Evolutionary conservation across 2,888 invertebrate species (phyloP).

Genomic region (Cantharis rufa): DNA sequence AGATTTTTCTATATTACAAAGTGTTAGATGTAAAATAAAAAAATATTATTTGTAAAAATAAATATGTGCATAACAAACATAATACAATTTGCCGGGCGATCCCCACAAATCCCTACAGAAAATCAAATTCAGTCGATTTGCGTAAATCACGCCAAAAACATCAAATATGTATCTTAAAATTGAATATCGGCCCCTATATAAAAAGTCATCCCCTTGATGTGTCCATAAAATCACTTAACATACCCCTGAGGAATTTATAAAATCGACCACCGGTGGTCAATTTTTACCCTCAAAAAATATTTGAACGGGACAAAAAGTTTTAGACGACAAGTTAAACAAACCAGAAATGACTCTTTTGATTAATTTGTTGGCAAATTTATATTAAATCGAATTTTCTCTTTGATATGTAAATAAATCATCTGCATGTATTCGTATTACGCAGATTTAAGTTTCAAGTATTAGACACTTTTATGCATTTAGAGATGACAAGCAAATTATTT

Average conservation of each 20-base stretch:
- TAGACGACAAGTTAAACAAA: neutral
- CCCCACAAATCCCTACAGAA: conserved; percentile 10
- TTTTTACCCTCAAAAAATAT: conserved; percentile 28
- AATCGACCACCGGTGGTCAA: conserved; percentile 31
- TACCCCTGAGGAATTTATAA: conserved; percentile 31
- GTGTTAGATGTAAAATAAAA: too few relatives aligned
- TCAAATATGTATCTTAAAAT: conserved; percentile 31
- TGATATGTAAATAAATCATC: neutral
- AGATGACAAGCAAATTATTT: neutral
- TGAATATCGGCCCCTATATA: conserved; percentile 29
- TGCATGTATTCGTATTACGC: neutral
- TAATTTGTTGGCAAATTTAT: neutral
- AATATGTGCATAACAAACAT: neutral
- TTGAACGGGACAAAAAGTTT: conserved; percentile 1
- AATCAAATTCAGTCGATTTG: conserved; percentile 18
- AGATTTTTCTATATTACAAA: too few relatives aligned
- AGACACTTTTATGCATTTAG: neutral
- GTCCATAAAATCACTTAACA: conserved; percentile 33
- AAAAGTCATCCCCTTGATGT: conserved; percentile 23
- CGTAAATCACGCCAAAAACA: conserved; percentile 28
- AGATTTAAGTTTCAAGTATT: neutral
- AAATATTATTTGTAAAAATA: neutral
- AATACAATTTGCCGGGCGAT: conserved; percentile 17
- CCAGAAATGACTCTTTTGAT: neutral
- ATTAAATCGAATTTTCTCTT: neutral